Evolutionary conservation across 2,113 vertebrate genomes (phyloP), one percentile per base, ranked within the genome.

Genomic region (Nyctereutes procyonoides): DNA sequence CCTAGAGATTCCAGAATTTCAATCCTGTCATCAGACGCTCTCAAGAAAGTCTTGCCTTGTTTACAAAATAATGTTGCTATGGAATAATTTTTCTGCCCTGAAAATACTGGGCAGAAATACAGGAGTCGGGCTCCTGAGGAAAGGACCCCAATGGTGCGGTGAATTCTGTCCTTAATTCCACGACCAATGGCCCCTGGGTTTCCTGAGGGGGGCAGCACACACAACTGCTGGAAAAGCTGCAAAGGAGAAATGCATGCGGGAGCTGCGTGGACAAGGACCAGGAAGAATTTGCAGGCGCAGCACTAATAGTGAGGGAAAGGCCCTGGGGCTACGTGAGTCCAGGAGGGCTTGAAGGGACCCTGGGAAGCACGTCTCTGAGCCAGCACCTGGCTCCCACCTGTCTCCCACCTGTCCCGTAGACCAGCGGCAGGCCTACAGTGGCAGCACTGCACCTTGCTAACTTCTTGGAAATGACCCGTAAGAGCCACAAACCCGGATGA

Each of bases 151-250:
- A 2, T 24, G 38, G 14, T 74, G 48, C 63, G 79, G 19, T 74
- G 35, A 84, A 20, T 86, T 82, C 43, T 86, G 79, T 82, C n/a
- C 30, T 67, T 16, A 48, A 62, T 55, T 55, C 67, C 32, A 8
- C 7, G 24, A 83, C 58, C 73, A 28, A 58, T 2, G 13, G 30
- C 67, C 15, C n/a, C 0, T 32, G 10, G 48, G 38, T 63, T 73
- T 79, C 80, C 93, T 80, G 67, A 74, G 67, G 88, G 24, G 55
- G 80, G 67, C 88, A 94, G 95, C 92, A 93, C 24, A 67, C 63
- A 60, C 62, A 74, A 60, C 55, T 0, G 0, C n/a, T 30, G 63
- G 93, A 56, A 89, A 90, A 58, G 26, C 43, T 43, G 17, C 60
- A 22, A 0, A 13, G 0, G 14, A 56, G 69, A 88, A 38, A 53